Evolutionary conservation across 1,140 invertebrate genomes (phyloP), one percentile per base, ranked within the genome.

Genomic region (Globodera ellingtonae): DNA sequence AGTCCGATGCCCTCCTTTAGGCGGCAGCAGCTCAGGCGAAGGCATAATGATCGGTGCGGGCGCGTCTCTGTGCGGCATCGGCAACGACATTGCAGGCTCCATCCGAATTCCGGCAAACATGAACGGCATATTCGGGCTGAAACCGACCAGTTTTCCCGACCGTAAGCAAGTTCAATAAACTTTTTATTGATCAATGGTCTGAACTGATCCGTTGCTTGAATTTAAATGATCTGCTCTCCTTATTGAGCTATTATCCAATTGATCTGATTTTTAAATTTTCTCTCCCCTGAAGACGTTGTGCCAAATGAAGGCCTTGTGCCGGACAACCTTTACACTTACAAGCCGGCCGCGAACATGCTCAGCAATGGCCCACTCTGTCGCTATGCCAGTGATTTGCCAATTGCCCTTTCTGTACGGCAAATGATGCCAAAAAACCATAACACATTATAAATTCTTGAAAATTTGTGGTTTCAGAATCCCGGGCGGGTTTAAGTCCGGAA

Each of bases 61-160:
- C 35, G 87, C 67, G 44, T 82, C 93, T 24, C 93, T 95, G n/a
- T 92, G 98, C 84, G 94, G 96, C 1, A 90, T 98, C 65, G 95
- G 96, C 71, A 96, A 95, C 0, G 96, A 98, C 89, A 96, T 98
- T 77, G 96, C 95, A 4, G 96, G 97, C 1, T 96, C 95, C 15
- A 97, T 98, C 85, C 92, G 96, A 52, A 95, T 98, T 93, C 96
- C 96, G 0, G 92, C 94, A 9, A 96, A 94, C 86, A 98, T 98
- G 88, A 96, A 95, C 90, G 96, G 96, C 65, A 59, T 85, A 71
- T 98, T 96, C 90, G 96, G 96, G 10, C 95, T 98, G 89, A 98
- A 97, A 90, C 94, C 95, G 18, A 92, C 78, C 59, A 56, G 10
- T 69, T 46, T 44, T 18, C 67, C 67, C n/a, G 35, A 70, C 67